phyloP scores from a whole-genome alignment of 2,113 vertebrate species.

The Cnemophilus loriae region DNA sequence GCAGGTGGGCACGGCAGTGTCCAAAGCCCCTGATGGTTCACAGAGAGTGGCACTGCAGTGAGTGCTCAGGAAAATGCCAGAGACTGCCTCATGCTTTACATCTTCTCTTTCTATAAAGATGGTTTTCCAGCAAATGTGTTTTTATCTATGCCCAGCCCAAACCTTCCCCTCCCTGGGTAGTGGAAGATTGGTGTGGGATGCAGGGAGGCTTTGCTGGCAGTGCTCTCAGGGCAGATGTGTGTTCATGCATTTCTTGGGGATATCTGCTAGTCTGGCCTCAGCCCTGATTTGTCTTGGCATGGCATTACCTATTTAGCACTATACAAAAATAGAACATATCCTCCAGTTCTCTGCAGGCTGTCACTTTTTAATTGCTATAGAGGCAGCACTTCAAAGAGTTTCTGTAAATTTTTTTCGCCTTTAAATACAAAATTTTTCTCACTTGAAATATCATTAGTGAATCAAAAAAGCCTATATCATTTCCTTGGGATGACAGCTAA shows the following conservation, averaged over 20 bases:
- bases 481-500: not conserved
- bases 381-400: conserved; percentile 1
- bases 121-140: not conserved
- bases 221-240: fast-evolving
- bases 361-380: conserved; percentile 33
- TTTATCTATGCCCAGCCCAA: not conserved
- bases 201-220: not conserved
- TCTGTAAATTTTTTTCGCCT: not conserved
- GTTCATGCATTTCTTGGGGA: not conserved
- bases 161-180: fast-evolving
- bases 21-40: not conserved
- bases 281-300: not conserved
- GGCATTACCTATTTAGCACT: not conserved
- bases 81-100: not conserved
- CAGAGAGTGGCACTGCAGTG: fast-evolving
- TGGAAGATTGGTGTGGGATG: not conserved
- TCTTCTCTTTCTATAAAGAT: not conserved
- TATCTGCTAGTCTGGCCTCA: not conserved
- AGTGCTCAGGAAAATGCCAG: not conserved
- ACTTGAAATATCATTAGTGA: not conserved
- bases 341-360: conserved; percentile 5
- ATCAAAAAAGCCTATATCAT: not conserved
- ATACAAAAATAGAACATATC: not conserved
- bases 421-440: not conserved
- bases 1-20: fast-evolving